These are phyloP conservation scores for Drosophila sturtevanti DNA, from an alignment of 1,140 invertebrate species.

Conservation along the genomic window DNA sequence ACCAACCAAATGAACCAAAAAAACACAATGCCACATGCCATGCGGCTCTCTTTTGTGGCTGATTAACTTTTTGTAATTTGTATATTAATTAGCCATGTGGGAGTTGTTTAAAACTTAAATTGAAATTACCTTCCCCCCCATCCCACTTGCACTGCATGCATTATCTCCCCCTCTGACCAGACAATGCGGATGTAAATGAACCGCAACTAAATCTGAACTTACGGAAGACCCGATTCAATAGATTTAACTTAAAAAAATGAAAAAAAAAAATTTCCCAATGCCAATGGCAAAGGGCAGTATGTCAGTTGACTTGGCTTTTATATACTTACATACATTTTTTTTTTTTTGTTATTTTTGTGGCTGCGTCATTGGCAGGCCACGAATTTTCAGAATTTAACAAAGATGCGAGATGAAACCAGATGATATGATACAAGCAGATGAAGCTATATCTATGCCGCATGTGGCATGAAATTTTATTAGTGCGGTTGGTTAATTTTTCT, in stretches of 20 bases:
- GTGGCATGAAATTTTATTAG: constrained; percentile 73
- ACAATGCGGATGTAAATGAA: constrained; percentile 79
- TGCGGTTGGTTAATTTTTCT: constrained; percentile 69
- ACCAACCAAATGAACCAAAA: not conserved
- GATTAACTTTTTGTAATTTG: constrained; percentile 67
- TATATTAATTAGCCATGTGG: constrained; percentile 60
- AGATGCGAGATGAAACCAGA: constrained; percentile 17
- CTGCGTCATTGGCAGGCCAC: constrained; percentile 35
- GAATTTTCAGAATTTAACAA: constrained; percentile 13
- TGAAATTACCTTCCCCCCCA: constrained; percentile 43
- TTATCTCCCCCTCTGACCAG: constrained; percentile 37
- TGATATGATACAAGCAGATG: constrained; percentile 28
- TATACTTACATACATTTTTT: not conserved
- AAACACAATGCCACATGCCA: constrained; percentile 11
- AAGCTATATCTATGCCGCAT: constrained; percentile 12
- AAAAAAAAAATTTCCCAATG: constrained; percentile 11
- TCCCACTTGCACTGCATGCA: constrained; percentile 19
- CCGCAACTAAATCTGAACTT: constrained; percentile 36
- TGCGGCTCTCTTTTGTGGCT: constrained; percentile 14
- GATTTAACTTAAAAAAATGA: not conserved
- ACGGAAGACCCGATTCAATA: constrained; percentile 31
- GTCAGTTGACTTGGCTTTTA: constrained; percentile 40
- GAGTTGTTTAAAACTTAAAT: constrained; percentile 58
- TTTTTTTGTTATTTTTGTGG: constrained; percentile 30
- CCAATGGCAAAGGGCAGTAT: constrained; percentile 71